Evolutionary conservation across 2,113 vertebrate genomes (phyloP), one percentile per base, ranked within the genome.

Genomic region (Entomyzon cyanotis): DNA sequence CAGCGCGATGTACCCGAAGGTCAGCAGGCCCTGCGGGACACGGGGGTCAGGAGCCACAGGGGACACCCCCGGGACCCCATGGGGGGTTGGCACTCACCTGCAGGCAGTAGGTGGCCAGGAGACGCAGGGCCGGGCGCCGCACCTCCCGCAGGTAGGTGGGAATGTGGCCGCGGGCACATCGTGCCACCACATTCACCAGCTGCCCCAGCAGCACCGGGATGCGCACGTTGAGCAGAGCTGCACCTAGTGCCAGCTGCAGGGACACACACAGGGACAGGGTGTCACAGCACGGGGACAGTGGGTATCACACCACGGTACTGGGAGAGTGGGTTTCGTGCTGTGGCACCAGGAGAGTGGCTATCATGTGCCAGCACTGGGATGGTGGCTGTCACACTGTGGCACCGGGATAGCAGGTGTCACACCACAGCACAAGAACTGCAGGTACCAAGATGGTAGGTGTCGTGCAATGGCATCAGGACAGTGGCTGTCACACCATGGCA

Each of bases 191-290:
- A 46, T 99, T 98, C 63, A 99, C 99, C 97, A 99, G 96, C 63
- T 99, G 97, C 11, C 99, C 99, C 74, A 99, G 97, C 92, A 99
- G 98, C 80, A 99, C 82, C 1, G 99, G 99, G 88, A 99, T 99
- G 93, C 97, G 98, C 81, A 99, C 98, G 5, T 99, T 99, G 92
- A 99, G 97, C 59, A 99, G 94, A 1, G 99, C 99, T 0, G 99
- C 98, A 2, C 98, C 99, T 85, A 99, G 98, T 0, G 99, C 99
- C 92, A 99, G 98, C 99, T 99, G 94, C 3, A 18, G 69, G 11
- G 35, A 46, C 65, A 2, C 1, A 3, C 5, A 17, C 4, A 0
- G 60, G 44, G 30, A 64, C 22, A 12, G 19, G 30, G 7, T 7
- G 64, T 30, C 81, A 39, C 2, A 0, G 9, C 35, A 20, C 73